Evolutionary conservation across 2,797 vertebrate genomes (phyloP), one percentile per base, ranked within the genome.

Genomic region (Corythornis leucogaster): DNA sequence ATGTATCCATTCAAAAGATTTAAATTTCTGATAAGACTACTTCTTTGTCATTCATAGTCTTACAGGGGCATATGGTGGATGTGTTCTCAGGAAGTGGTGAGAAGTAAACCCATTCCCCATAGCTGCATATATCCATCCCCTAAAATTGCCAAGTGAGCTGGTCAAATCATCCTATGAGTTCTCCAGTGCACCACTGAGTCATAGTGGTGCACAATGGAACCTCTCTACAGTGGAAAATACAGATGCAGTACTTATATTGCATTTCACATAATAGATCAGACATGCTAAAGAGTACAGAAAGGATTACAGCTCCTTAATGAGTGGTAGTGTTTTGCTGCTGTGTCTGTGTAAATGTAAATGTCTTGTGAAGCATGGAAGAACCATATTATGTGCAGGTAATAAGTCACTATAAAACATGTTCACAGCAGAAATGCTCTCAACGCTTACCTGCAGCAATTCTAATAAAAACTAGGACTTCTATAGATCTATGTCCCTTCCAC

Each of bases 401-500:
- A 88, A 86, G 78, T 77, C 81, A 89, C 64, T 85, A 77, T 87
- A 90, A 92, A 85, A 24, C 61, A 86, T 7, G 15, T 68, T 88
- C 70, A 86, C 77, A 86, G 46, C 31, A 81, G 78, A 90, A 93
- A 86, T 53, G 61, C 64, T 95, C 89, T 83, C 85, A 96, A 92
- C 38, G 20, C 82, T 22, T 75, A 95, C 89, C 74, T 70, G 78
- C 40, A 92, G 79, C 74, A 93, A 79, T 88, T 95, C 90, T 74
- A 85, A 89, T 48, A 70, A 93, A 93, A 94, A 38, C 51, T 61
- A 48, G 33, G 71, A 43, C 51, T 93, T 96, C 90, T 71, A 86
- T 43, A 89, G 78, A 40, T 87, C 51, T 81, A 45, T 46, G 46
- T 53, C 30, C 25, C 55, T 83, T 87, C 70, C 14, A 30, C 68